Evolutionary conservation across 2,888 invertebrate genomes (phyloP), one percentile per base, ranked within the genome.

Genomic region (Bombylius discolor): DNA sequence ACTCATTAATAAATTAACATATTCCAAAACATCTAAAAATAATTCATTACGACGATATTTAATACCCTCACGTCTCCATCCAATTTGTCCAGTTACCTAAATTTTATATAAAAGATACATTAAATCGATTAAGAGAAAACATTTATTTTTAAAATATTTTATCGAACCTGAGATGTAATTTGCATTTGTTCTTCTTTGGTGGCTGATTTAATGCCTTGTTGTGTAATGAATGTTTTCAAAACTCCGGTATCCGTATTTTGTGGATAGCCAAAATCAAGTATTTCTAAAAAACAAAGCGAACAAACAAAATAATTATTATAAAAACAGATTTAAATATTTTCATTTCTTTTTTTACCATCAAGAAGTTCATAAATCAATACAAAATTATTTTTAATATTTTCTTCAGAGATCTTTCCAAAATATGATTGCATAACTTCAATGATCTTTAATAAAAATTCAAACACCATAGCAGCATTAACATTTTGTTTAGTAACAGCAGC

Each of bases 401-500:
- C 99, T 72, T 99, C 99, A 0, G 97, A 96, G 62, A 99, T 93
- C 78, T 99, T 99, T 56, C 98, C 99, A 72, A 99, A 99, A 75
- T 99, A 99, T 0, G 96, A 94, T 75, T 97, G 96, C 99, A 99
- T 99, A 54, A 99, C 96, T 69, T 92, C 91, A 59, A 91, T 97
- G 71, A 99, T 96, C 76, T 98, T 97, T 55, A 96, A 82, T 49
- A 99, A 80, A 74, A 99, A 98, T 77, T 99, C 98, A 72, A 99
- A 98, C 46, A 98, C 99, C 98, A 99, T 98, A 0, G 97, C 96
- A 13, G 99, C 99, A 68, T 99, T 99, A 56, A 99, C 97, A 87
- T 99, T 99, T 77, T 99, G 98, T 76, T 97, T 96, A 33, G 99
- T 98, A n/a, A 99, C 99, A 0, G 98, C 99, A 47, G 98, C 98